Evolutionary conservation across 1,140 invertebrate genomes (phyloP).

Genomic region (Littorina saxatilis): DNA sequence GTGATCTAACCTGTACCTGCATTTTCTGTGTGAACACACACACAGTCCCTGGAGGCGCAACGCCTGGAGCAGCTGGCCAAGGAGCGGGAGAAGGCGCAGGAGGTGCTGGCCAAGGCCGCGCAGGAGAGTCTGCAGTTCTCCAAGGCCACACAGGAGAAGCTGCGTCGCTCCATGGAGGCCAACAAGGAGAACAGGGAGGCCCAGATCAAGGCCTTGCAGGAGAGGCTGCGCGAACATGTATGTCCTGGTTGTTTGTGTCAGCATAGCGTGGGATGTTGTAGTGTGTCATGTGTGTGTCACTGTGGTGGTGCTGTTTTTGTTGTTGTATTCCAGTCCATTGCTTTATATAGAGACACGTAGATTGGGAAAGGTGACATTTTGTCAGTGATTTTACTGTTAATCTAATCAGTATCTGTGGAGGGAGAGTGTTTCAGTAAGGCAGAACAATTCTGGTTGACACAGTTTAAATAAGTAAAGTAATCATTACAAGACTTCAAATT

Average conservation of each 20-base stretch:
- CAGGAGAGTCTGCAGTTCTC: conserved; percentile 91
- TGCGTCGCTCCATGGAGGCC: conserved; percentile 92
- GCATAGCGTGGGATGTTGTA: background rate
- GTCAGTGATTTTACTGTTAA: no score
- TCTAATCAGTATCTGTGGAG: no score
- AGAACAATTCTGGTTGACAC: no score
- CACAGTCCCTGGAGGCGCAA: conserved; percentile 67
- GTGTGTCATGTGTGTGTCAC: conserved; percentile 9
- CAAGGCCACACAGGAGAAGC: conserved; percentile 87
- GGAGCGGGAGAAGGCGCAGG: conserved; percentile 91
- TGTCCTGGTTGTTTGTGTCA: no score
- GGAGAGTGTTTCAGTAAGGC: no score
- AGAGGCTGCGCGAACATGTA: conserved; percentile 88
- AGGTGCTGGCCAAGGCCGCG: conserved; percentile 91
- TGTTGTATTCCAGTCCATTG: conserved; percentile 29
- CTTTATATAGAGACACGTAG: no score
- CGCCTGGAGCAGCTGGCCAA: conserved; percentile 87
- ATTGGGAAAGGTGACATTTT: no score
- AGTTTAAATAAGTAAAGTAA: no score
- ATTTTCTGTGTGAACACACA: no score
- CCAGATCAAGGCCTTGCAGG: conserved; percentile 90
- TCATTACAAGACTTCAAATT: no score
- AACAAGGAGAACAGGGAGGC: conserved; percentile 91
- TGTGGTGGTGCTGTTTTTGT: conserved; percentile 23
- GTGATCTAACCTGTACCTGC: no score